Conservation (phyloP, 2,888 invertebrate genomes). For the Amphipoea lucens region DNA sequence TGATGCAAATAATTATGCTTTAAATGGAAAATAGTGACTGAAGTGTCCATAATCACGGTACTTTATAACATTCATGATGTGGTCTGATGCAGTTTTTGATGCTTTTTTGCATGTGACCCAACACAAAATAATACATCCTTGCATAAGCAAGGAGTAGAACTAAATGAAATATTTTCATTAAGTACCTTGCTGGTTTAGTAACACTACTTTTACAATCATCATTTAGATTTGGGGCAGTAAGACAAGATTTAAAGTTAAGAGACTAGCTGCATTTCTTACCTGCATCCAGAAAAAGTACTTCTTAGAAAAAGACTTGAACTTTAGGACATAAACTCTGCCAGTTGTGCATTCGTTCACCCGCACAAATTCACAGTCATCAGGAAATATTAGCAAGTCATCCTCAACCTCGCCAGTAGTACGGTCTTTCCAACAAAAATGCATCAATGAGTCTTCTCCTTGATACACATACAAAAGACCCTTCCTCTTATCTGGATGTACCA, state of each 20-base stretch:
- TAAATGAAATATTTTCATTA: constrained; percentile 3
- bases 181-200: neutral
- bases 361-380: constrained; percentile 99
- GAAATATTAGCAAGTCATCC: constrained; percentile 99
- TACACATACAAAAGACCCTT: constrained; percentile 98
- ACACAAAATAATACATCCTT: too few relatives aligned
- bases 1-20: too few relatives aligned
- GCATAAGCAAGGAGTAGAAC: too few relatives aligned
- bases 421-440: constrained; percentile 99
- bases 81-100: neutral
- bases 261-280: constrained; percentile 83
- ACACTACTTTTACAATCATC: neutral
- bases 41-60: neutral
- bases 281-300: constrained; percentile 99
- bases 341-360: constrained; percentile 98
- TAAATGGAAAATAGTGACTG: neutral
- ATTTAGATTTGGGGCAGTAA: neutral
- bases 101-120: neutral
- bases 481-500: constrained; percentile 98
- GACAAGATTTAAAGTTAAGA: neutral
- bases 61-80: too few relatives aligned
- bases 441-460: constrained; percentile 98
- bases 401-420: constrained; percentile 97
- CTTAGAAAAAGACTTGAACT: constrained; percentile 98
- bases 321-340: constrained; percentile 98